phyloP scores from a whole-genome alignment of 2,113 vertebrate species.

The Sarotherodon lohbergeri region DNA sequence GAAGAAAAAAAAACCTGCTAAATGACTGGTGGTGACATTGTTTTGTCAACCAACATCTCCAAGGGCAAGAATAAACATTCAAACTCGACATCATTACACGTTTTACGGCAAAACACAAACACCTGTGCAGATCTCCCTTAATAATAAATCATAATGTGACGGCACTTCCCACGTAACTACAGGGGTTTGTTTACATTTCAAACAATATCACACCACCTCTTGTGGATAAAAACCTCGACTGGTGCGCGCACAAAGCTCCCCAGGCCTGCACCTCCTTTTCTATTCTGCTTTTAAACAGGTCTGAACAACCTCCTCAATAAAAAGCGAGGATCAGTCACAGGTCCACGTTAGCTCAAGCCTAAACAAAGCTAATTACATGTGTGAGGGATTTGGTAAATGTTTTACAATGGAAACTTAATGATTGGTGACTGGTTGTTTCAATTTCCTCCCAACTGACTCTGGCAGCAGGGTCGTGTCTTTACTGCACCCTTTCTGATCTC shows the following conservation, averaged over 20 bases:
- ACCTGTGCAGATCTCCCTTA: neutral
- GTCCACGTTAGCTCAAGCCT: neutral
- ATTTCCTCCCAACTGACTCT: neutral
- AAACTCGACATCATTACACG: neutral
- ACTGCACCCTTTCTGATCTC: neutral
- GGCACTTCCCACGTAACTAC: neutral
- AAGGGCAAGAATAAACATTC: neutral
- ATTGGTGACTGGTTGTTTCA: neutral
- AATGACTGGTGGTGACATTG: neutral
- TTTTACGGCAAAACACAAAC: neutral
- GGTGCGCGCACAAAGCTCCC: neutral
- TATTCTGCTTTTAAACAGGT: neutral
- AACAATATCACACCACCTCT: neutral
- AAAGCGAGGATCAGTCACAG: neutral
- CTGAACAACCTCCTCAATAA: neutral
- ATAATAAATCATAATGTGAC: neutral
- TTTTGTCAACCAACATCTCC: neutral
- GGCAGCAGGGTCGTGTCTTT: neutral
- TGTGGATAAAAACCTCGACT: neutral
- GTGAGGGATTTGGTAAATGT: neutral
- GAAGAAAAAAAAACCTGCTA: neutral
- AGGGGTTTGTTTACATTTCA: neutral
- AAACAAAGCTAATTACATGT: conserved; percentile 7
- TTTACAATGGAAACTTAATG: neutral
- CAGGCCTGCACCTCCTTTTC: neutral